Base-by-base conservation (phyloP, 2,113 vertebrate genomes). In the Carettochelys insculpta region DNA sequence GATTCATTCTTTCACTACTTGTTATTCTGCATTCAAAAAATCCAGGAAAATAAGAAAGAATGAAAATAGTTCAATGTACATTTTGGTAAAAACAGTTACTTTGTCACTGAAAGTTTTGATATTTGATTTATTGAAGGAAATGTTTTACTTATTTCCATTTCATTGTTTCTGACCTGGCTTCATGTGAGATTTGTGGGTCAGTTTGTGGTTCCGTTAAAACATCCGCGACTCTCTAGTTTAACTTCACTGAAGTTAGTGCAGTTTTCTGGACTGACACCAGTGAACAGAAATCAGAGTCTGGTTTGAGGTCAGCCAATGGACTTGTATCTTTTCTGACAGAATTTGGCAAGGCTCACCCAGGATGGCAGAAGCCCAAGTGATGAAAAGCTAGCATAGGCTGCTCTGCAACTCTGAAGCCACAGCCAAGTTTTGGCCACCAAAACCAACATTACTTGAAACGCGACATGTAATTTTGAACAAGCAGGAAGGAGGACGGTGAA, bases 221-320 rank as follows among this genome's bases (percentile, higher is more conserved):
- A 25, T 43, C 29, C 20, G 24, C 11, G 27, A 68, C 4, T 84
- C 4, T 84, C 75, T 54, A 48, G 4, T 11, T 58, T 51, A 79
- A 3, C 8, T 51, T 85, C 76, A 51, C 25, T 82, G 78, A 77
- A 75, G 9, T 0, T 53, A 48, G 31, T 27, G 54, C 65, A 2
- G 2, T n/a, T 88, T 52, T 85, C 77, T 77, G 75, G 80, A 85
- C 56, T 50, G n/a, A 29, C 43, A 24, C 83, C 58, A 77, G 43
- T 0, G 0, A 75, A 17, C 20, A 38, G 61, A 38, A n/a, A 68
- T 68, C 34, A 68, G 61, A 68, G 11, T 38, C 19, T 68, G 9
- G 61, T 5, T 38, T 68, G n/a, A 38, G 38, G 61, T 38, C 61
- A 22, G 19, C 11, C 34, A 68, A 38, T 38, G 61, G 8, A 38